Evolutionary conservation across 2,888 invertebrate species (phyloP).

Genomic region (Hypolimnas misippus): DNA sequence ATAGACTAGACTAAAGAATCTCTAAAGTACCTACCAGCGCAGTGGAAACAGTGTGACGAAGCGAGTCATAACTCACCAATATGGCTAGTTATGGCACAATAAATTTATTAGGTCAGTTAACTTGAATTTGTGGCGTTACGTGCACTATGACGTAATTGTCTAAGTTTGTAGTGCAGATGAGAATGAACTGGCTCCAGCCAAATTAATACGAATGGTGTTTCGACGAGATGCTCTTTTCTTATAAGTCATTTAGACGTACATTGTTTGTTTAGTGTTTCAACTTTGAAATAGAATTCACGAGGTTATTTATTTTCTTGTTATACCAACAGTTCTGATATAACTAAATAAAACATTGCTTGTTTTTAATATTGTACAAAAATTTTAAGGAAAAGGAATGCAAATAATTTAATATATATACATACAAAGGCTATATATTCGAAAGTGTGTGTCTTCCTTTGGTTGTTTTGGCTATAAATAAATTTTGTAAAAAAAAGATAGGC

Average conservation of each 20-base stretch:
- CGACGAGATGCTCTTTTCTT: constrained; percentile 33
- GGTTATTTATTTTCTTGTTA: background rate
- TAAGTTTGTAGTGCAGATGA: constrained; percentile 48
- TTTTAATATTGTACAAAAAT: no score
- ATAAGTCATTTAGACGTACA: constrained; percentile 32
- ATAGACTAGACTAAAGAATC: background rate
- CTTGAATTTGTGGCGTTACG: constrained; percentile 69
- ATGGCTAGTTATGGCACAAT: constrained; percentile 75
- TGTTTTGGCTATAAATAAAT: no score
- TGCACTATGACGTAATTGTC: constrained; percentile 54
- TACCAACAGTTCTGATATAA: background rate
- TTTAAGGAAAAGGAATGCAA: no score
- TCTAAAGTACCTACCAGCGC: constrained; percentile 28
- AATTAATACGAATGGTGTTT: constrained; percentile 45
- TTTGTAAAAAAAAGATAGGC: no score
- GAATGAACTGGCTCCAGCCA: constrained; percentile 44
- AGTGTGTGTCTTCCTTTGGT: no score
- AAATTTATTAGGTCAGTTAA: constrained; percentile 79
- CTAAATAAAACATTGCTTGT: no score
- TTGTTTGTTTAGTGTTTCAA: constrained; percentile 22
- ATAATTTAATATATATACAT: no score
- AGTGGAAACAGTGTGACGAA: constrained; percentile 56
- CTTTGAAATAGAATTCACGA: constrained; percentile 7
- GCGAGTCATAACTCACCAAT: constrained; percentile 68
- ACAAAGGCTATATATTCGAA: no score